Evolutionary conservation across 2,113 vertebrate genomes (phyloP).

Genomic region (Colaptes auratus): DNA sequence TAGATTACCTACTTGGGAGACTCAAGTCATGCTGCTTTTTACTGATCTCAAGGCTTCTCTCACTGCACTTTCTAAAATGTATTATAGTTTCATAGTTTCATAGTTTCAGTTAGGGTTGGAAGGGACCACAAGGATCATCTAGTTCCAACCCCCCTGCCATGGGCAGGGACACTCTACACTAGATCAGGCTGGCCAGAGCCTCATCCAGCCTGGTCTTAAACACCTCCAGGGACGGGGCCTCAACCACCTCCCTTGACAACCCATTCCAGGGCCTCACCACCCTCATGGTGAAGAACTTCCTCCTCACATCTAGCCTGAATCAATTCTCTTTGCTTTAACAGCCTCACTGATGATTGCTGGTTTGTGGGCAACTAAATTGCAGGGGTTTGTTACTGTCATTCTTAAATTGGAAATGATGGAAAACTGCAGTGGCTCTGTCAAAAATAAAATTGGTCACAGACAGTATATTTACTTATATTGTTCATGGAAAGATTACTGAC

Average conservation of each 20-base stretch:
- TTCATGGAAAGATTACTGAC: conserved; percentile 18
- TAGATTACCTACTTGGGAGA: neutral
- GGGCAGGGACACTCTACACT: too few species aligned
- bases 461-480: conserved; percentile 12
- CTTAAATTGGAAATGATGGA: conserved; percentile 50
- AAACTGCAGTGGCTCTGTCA: neutral
- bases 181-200: too few species aligned
- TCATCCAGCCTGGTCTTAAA: too few species aligned
- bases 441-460: conserved; percentile 41
- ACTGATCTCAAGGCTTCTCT: neutral
- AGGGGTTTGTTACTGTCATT: conserved; percentile 35
- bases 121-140: too few species aligned
- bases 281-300: too few species aligned
- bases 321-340: neutral
- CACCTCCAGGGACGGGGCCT: too few species aligned
- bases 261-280: too few species aligned
- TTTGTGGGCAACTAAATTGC: conserved; percentile 44
- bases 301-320: too few species aligned
- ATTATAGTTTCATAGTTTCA: too few species aligned
- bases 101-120: too few species aligned
- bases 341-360: neutral
- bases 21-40: neutral
- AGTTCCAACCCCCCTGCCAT: too few species aligned
- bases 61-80: neutral
- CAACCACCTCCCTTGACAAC: too few species aligned